Evolutionary conservation across 2,888 invertebrate genomes (phyloP), one percentile per base, ranked within the genome.

Genomic region (Sceliomorpha sp.): DNA sequence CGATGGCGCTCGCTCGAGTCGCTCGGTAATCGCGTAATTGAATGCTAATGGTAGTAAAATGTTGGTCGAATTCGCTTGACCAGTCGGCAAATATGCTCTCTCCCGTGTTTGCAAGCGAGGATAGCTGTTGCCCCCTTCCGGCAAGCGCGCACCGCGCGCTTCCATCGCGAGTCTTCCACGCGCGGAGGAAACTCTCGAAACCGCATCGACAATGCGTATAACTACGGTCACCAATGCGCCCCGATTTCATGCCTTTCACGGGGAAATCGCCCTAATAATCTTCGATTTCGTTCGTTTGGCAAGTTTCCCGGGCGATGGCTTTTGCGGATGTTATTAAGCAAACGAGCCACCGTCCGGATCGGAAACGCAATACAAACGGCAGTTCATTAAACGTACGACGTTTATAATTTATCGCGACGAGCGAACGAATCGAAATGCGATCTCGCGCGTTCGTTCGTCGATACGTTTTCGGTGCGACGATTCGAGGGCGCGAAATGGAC

Each of bases 41-140:
- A 81, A 81, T 78, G 78, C 75, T 76, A 82, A 82, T 80, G 81
- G 77, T 73, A 75, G 75, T 70, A 77, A 78, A 81, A 79, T 76
- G 80, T 77, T 80, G 73, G 71, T 74, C 72, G 74, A 73, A 73
- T 72, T 73, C 77, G 72, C 75, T 74, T 75, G 76, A 80, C 75
- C 78, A 72, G 67, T 80, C 75, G 55, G 80, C 76, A 81, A 82
- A 82, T 81, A 81, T 80, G 72, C 75, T 74, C 74, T 74, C 74
- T 73, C 72, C 72, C 73, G 47, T 64, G 39, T 27, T 37, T n/a
- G 36, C n/a, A 44, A 58, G 63, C 42, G 14, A 36, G 36, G 13
- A 36, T 14, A 36, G 29, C 9, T 29, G 29, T 29, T 29, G 29
- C 9, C 7, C 1, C 5, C 8, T 29, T n/a, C n/a, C n/a, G n/a